phyloP scores from a whole-genome alignment of 2,113 vertebrate genomes.

The Rutilus rutilus region DNA sequence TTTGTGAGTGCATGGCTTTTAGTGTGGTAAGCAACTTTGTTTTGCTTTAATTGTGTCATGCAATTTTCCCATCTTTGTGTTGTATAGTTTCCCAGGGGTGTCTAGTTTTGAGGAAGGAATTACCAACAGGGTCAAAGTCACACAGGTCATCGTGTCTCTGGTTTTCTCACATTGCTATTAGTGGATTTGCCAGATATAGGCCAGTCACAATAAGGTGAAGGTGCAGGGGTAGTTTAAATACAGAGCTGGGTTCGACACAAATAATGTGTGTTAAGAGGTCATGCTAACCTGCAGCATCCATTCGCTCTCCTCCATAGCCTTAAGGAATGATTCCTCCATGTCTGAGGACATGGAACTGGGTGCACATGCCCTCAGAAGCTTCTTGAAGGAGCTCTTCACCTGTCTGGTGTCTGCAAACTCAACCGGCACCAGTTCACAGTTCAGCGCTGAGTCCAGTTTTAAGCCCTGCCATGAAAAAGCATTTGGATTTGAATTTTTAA shows the following conservation, averaged over 20 bases:
- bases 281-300: conserved; percentile 92
- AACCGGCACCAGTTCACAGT: conserved; percentile 96
- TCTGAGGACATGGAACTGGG: conserved; percentile 88
- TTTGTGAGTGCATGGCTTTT: conserved; percentile 49
- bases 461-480: conserved; percentile 79
- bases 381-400: conserved; percentile 94
- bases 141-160: conserved; percentile 39
- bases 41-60: conserved; percentile 11
- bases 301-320: conserved; percentile 91
- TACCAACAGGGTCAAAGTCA: conserved; percentile 63
- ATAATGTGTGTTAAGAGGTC: background rate
- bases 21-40: conserved; percentile 51
- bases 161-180: conserved; percentile 56
- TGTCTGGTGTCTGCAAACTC: conserved; percentile 93
- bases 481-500: background rate
- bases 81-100: conserved; percentile 62
- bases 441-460: conserved; percentile 90
- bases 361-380: conserved; percentile 91
- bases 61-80: conserved; percentile 49
- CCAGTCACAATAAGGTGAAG: background rate
- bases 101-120: conserved; percentile 50
- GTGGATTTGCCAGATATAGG: background rate
- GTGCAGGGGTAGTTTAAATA: background rate
- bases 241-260: background rate
- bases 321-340: conserved; percentile 90